Evolutionary conservation across 2,888 invertebrate genomes (phyloP), one percentile per base, ranked within the genome.

Genomic region (Megaustenia siamemsis): DNA sequence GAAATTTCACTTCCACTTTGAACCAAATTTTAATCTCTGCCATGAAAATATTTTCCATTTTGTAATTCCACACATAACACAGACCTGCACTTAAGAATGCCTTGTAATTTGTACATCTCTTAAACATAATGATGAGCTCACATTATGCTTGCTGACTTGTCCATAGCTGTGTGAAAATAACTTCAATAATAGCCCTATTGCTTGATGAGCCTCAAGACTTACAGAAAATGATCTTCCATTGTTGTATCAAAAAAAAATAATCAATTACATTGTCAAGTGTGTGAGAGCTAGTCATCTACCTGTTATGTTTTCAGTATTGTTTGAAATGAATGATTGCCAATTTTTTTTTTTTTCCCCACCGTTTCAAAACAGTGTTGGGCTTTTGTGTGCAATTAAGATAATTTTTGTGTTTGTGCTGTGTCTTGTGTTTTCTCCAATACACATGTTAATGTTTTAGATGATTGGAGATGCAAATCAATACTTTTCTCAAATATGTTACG

Each of bases 191-290:
- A 49, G 49, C 73, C 49, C 28, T 81, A 71, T 81, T 69, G 53
- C 40, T 43, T n/a, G 40, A 69, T 69, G n/a, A 53, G 81, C 69
- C 71, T 71, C 49, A 35, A 45, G 80, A 80, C 80, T 80, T 12
- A 38, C 71, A 40, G 28, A 5, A 68, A 81, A 38, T 69, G 81
- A 81, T 81, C 81, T 81, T 81, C 81, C 81, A 5, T 24, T 79
- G 45, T 45, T 63, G 12, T 78, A 32, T 66, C 10, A 56, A 18
- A 68, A 28, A 32, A 1, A 60, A 1, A 40, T 6, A n/a, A 18
- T 21, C 18, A 49, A 56, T 38, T 53, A n/a, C 38, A n/a, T 71
- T 40, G n/a, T 6, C 60, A 28, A 38, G 60, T 60, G 77, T 77
- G 77, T 77, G 77, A 56, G 24, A 35, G 77, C 60, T 56, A 77